Conservation (phyloP, 2,113 vertebrate species). For the Chaetura pelagica region DNA sequence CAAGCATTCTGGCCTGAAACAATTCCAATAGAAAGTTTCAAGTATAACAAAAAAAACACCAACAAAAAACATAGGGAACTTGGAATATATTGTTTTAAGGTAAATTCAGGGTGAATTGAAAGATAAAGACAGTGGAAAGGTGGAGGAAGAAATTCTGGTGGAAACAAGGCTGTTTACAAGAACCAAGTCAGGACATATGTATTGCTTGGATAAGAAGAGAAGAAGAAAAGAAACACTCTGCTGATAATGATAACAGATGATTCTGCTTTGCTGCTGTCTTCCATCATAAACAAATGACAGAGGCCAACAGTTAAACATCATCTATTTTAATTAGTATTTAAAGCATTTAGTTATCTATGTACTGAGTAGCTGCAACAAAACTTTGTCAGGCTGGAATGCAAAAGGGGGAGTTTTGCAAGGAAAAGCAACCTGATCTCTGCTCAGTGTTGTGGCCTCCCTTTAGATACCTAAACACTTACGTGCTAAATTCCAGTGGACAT, state of each 20-base stretch:
- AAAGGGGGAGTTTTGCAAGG: neutral
- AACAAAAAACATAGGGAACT: neutral
- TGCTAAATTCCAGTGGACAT: constrained; percentile 6
- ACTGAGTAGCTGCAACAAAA: constrained; percentile 38
- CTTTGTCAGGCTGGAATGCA: constrained; percentile 44
- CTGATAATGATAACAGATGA: constrained; percentile 50
- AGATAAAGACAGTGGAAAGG: constrained; percentile 59
- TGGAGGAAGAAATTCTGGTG: neutral
- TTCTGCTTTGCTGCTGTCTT: constrained; percentile 1
- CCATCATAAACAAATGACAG: constrained; percentile 42
- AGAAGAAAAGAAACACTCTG: constrained; percentile 8
- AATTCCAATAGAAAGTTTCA: constrained; percentile 68
- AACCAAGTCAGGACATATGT: neutral
- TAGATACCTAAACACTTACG: neutral
- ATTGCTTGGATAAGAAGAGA: constrained; percentile 26
- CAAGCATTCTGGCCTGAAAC: constrained; percentile 58
- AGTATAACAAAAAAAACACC: neutral
- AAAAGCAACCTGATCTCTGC: constrained; percentile 17
- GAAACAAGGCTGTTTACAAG: constrained; percentile 18
- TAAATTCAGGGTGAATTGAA: constrained; percentile 62
- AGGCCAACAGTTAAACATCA: constrained; percentile 38
- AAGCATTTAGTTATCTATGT: constrained; percentile 42
- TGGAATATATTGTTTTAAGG: constrained; percentile 60
- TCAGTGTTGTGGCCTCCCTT: neutral
- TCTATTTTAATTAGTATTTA: constrained; percentile 62